phyloP scores from a whole-genome alignment of 2,113 vertebrate genomes.

The Microtus oregoni region DNA sequence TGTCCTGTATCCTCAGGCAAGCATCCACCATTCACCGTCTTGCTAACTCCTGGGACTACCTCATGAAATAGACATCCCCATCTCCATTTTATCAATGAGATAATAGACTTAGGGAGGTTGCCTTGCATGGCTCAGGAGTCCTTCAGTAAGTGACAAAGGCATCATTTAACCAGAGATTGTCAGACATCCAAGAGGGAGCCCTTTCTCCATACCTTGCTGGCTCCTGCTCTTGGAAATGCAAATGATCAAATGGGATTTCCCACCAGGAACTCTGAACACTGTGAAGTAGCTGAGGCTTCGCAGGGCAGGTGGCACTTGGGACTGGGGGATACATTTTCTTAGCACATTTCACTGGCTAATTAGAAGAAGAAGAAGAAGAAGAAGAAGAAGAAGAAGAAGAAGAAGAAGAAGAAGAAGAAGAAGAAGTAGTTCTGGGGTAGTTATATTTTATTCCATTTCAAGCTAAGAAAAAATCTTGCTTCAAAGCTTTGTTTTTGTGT shows the following conservation, averaged over 20 bases:
- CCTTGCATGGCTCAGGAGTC: background rate
- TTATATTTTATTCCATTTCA: slow-evolving; percentile 82
- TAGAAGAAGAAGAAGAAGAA: slow-evolving; percentile 47
- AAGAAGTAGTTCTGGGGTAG: slow-evolving; percentile 38
- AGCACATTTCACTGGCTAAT: slow-evolving; percentile 73
- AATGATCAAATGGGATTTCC: slow-evolving; percentile 48
- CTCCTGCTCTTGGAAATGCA: slow-evolving; percentile 7
- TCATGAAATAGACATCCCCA: slow-evolving; percentile 3
- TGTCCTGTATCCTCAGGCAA: background rate
- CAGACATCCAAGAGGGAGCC: background rate
- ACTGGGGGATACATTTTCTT: slow-evolving; percentile 60
- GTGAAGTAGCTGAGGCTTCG: slow-evolving; percentile 59
- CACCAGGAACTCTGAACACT: slow-evolving; percentile 34
- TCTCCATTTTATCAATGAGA: slow-evolving; percentile 5
- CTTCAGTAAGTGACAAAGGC: background rate
- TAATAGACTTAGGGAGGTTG: background rate
- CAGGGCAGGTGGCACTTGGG: slow-evolving; percentile 38
- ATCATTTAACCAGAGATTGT: background rate
- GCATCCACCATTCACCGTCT: background rate
- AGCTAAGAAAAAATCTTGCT: slow-evolving; percentile 76
- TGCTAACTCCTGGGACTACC: background rate
- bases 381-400: slow-evolving; percentile 54
- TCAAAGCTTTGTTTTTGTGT: slow-evolving; percentile 72
- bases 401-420: no score
- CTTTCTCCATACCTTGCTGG: background rate